These are phyloP conservation scores for Smutsia gigantea DNA, from an alignment of 2,797 vertebrate species.

Conservation along the genomic window DNA sequence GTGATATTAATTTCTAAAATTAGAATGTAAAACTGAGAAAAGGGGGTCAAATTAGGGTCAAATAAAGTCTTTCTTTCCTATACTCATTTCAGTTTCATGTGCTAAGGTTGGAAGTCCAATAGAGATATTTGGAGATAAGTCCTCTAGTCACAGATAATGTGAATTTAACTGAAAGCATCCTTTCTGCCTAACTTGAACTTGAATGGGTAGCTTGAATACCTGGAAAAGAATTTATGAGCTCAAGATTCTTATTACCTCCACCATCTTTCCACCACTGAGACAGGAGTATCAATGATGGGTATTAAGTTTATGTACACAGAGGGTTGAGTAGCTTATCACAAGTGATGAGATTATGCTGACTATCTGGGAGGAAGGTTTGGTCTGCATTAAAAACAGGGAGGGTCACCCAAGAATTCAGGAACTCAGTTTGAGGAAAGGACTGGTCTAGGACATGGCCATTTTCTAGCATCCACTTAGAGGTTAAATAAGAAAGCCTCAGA, in stretches of 20 bases:
- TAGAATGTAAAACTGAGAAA: not conserved
- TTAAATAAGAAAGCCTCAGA: not conserved
- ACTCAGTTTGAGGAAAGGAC: not conserved
- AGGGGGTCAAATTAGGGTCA: not conserved
- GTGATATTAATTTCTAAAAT: not conserved
- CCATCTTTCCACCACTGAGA: not conserved
- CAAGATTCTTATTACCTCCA: not conserved
- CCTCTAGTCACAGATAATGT: not conserved
- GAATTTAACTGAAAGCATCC: not conserved
- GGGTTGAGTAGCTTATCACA: not conserved
- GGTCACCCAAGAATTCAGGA: not conserved
- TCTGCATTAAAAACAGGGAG: not conserved
- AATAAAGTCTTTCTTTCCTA: not conserved
- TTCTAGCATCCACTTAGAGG: not conserved
- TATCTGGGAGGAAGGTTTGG: not conserved
- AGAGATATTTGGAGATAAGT: not conserved
- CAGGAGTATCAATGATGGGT: not conserved
- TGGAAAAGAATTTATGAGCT: not conserved
- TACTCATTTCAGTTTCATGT: not conserved
- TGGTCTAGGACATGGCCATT: not conserved
- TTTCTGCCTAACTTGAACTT: not conserved
- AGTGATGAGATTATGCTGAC: not conserved
- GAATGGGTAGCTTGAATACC: not conserved
- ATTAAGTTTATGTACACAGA: not conserved
- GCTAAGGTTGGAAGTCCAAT: not conserved